A percentile compares a stretch with the other conserved stretches of the same genome.
Evolutionary conservation across 2,888 invertebrate species (phyloP).

Genomic region (Athrips mouffetella): DNA sequence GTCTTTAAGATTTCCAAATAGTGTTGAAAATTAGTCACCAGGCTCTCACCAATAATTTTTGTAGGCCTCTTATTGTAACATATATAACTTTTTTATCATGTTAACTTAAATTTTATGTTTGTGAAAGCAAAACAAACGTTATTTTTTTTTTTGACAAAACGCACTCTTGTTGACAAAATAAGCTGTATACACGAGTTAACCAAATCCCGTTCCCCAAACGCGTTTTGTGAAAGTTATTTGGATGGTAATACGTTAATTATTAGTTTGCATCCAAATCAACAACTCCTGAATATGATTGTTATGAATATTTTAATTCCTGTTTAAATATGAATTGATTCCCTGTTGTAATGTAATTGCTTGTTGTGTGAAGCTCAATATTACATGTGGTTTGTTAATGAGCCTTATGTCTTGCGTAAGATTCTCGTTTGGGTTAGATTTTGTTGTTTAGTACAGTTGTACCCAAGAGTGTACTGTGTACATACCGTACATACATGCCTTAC

Average conservation of each 20-base stretch:
- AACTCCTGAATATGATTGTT: slow-evolving; percentile 36
- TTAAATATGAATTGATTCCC: slow-evolving; percentile 58
- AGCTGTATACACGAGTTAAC: slow-evolving; percentile 36
- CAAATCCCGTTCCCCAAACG: slow-evolving; percentile 40
- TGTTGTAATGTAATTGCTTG: slow-evolving; percentile 27
- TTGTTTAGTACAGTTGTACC: not conserved
- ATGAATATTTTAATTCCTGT: slow-evolving; percentile 68
- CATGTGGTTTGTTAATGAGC: not conserved
- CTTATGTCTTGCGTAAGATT: not conserved
- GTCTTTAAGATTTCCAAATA: too few relatives aligned
- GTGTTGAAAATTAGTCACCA: too few relatives aligned
- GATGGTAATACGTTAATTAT: slow-evolving; percentile 74
- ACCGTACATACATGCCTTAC: too few relatives aligned
- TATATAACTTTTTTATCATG: too few relatives aligned
- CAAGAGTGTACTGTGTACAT: too few relatives aligned
- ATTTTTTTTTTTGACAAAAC: not conserved
- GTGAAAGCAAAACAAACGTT: too few relatives aligned
- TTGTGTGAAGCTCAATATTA: not conserved
- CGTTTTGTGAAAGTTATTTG: slow-evolving; percentile 71
- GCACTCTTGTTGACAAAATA: slow-evolving; percentile 12
- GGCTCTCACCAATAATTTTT: too few relatives aligned
- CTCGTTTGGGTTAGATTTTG: not conserved
- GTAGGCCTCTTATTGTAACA: too few relatives aligned
- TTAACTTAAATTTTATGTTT: too few relatives aligned
- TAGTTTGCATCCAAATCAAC: slow-evolving; percentile 49